These are phyloP conservation scores for Rhagologus leucostigma DNA, from an alignment of 2,113 vertebrate genomes.

Conservation along the genomic window DNA sequence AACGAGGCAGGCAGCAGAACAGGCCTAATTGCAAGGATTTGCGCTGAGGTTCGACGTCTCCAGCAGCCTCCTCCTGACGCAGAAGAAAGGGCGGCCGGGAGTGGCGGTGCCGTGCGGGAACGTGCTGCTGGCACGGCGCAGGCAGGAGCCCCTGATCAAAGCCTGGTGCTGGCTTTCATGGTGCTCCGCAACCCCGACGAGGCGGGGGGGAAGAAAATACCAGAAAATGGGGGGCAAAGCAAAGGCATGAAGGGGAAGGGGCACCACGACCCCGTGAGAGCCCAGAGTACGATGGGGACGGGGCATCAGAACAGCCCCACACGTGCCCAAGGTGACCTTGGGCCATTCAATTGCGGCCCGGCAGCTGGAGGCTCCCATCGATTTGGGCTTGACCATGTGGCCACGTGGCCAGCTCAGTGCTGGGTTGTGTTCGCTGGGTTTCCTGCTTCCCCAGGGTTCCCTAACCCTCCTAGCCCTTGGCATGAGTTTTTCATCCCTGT, in stretches of 20 bases:
- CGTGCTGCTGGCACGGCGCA: background rate
- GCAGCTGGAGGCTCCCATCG: background rate
- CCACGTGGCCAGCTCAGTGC: background rate
- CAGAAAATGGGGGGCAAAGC: background rate
- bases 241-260: background rate
- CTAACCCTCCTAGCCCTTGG: rapidly evolving
- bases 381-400: background rate
- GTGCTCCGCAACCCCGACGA: background rate
- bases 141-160: background rate
- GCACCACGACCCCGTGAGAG: rapidly evolving
- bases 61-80: background rate
- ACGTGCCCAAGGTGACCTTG: background rate
- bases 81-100: background rate
- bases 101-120: background rate
- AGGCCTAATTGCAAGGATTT: constrained; percentile 39
- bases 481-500: background rate
- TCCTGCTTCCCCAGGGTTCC: background rate
- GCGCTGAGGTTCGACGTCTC: background rate
- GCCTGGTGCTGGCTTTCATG: background rate
- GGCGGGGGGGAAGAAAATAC: background rate
- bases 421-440: background rate
- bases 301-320: rapidly evolving
- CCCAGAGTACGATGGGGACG: rapidly evolving
- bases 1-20: constrained; percentile 35
- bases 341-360: rapidly evolving